Base-by-base conservation (phyloP, 2,888 invertebrate species). In the Halictus quadricinctus region DNA sequence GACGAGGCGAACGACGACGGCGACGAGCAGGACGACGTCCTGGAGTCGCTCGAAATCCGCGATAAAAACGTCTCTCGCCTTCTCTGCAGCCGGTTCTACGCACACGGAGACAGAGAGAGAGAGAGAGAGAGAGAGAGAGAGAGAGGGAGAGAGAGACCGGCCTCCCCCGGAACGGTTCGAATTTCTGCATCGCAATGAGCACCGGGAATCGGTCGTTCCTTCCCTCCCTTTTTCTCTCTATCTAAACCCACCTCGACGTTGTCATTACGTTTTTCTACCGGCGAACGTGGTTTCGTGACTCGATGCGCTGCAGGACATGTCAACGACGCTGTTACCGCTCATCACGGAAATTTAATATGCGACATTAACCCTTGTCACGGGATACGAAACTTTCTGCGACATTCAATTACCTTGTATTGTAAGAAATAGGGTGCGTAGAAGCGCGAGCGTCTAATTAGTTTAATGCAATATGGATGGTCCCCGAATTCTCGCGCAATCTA, bases 1-100 rank as follows among this genome's bases (percentile, higher is more conserved):
- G 80, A 80, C 80, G 79, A 69, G 76, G 83, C 66, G 69, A 64
- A 80, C n/a, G 79, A 79, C 80, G 79, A 66, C 41, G 29, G 69
- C 79, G 80, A 66, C 76, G 60, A 50, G 78, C 73, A 80, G 73
- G 84, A 69, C 25, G 83, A 60, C 81, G 80, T 41, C 81, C 70
- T 60, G 72, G 50, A 84, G 79, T 72, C 83, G 83, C 76, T 85
- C 72, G 83, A 89, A 90, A 87, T 90, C 81, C 81, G 76, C 89
- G 86, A 86, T 85, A 88, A 90, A 90, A 88, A 85, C 87, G 87
- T 86, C 83, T 81, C 84, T 81, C 84, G 64, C 73, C 79, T 81
- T 50, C 41, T 81, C 41, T 81, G 86, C 85, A 88, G 81, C 81
- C 80, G 80, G 79, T 80, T 89, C 75, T 85, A 83, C 79, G 80